A percentile compares a stretch with the other conserved stretches of the same genome.
Conservation (phyloP, 2,888 invertebrate species). For the Mellilla xanthometata region DNA sequence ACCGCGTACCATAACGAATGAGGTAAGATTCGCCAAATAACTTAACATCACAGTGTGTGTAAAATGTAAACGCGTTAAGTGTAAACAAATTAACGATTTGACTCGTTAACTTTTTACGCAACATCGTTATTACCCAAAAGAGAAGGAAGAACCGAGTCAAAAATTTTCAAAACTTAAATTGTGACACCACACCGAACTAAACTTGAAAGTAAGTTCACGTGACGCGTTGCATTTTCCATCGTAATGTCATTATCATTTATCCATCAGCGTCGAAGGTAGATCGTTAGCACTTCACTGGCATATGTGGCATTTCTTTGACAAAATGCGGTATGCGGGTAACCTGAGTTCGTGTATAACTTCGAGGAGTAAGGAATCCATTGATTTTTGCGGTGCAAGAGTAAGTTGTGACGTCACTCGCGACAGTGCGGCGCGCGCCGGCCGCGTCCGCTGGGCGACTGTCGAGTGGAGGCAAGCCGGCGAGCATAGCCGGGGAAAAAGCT, state of each 20-base stretch:
- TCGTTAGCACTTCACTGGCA: conserved; percentile 71
- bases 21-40: conserved; percentile 10
- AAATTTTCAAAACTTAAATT: conserved; percentile 54
- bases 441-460: conserved; percentile 74
- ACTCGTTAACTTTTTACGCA: conserved; percentile 18
- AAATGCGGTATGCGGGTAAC: conserved; percentile 81
- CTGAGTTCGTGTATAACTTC: conserved; percentile 47
- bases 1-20: conserved; percentile 6
- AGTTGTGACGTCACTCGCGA: conserved; percentile 76
- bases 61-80: background rate
- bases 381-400: conserved; percentile 70
- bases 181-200: conserved; percentile 71
- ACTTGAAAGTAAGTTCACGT: conserved; percentile 70
- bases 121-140: conserved; percentile 6
- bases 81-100: conserved; percentile 19
- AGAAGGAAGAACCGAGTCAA: conserved; percentile 11
- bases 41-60: background rate
- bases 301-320: conserved; percentile 71
- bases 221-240: conserved; percentile 52
- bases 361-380: conserved; percentile 68
- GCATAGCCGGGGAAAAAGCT: conserved; percentile 61
- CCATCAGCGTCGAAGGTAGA: conserved; percentile 38
- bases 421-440: conserved; percentile 74
- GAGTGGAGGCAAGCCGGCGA: conserved; percentile 32
- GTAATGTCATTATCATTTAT: conserved; percentile 44